Conservation (phyloP, 2,113 vertebrate species). For the Lycocorax pyrrhopterus region DNA sequence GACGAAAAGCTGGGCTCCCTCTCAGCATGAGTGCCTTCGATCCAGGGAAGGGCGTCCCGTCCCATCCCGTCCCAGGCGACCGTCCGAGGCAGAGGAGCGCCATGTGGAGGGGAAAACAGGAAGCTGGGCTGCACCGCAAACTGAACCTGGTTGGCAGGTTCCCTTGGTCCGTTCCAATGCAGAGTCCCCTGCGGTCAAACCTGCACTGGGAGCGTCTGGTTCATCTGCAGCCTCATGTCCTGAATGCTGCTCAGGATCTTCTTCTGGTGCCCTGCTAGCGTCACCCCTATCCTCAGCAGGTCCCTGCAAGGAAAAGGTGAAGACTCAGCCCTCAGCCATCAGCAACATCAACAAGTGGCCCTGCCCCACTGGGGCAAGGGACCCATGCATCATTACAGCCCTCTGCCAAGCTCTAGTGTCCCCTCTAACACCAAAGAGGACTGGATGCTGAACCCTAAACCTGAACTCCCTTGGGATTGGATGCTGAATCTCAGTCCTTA, state of each 20-base stretch:
- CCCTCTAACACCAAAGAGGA: background rate
- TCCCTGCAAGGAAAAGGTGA: constrained; percentile 76
- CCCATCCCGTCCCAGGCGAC: constrained; percentile 61
- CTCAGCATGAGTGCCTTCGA: constrained; percentile 61
- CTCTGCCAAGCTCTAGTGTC: background rate
- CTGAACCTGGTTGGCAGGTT: constrained; percentile 79
- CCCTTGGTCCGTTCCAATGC: constrained; percentile 60
- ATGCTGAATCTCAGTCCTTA: background rate
- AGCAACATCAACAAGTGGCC: background rate
- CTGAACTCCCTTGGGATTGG: background rate
- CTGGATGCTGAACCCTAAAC: background rate
- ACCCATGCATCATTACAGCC: background rate
- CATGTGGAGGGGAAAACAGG: constrained; percentile 69
- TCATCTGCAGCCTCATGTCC: constrained; percentile 99
- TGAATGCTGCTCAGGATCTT: constrained; percentile 99
- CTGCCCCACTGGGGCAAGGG: background rate
- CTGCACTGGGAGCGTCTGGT: constrained; percentile 98
- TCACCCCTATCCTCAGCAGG: constrained; percentile 96
- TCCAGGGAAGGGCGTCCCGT: constrained; percentile 61
- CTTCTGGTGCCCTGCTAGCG: constrained; percentile 97
- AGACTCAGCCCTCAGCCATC: background rate
- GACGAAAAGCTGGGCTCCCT: constrained; percentile 57
- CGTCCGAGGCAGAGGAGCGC: constrained; percentile 71
- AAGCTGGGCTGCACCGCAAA: constrained; percentile 83
- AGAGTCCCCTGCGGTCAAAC: constrained; percentile 81